Conservation (phyloP, 2,888 invertebrate genomes). For the Antheraea assamensis region DNA sequence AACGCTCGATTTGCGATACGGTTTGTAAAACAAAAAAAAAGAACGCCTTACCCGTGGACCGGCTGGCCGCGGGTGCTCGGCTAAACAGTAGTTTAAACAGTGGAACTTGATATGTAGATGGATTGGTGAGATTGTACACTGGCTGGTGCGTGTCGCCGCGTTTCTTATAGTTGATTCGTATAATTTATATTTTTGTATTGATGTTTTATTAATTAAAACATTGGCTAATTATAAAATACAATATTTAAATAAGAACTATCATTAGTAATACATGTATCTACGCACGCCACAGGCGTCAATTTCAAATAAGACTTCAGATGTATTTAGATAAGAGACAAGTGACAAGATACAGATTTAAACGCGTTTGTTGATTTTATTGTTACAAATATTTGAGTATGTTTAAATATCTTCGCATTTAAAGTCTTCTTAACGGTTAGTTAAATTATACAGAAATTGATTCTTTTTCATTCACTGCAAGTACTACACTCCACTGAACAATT, state of each 20-base stretch:
- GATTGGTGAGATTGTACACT: slow-evolving; percentile 56
- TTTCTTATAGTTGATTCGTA: slow-evolving; percentile 1
- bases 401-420: no score
- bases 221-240: not conserved
- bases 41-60: slow-evolving; percentile 13
- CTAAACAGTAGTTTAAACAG: slow-evolving; percentile 68
- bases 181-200: not conserved
- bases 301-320: not conserved
- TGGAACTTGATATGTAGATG: slow-evolving; percentile 68
- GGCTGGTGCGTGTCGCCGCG: slow-evolving; percentile 13
- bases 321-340: not conserved
- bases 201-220: slow-evolving; percentile 12
- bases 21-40: slow-evolving; percentile 34
- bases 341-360: not conserved
- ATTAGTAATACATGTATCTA: slow-evolving; percentile 12
- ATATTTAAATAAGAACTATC: not conserved
- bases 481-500: no score
- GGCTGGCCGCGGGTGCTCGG: slow-evolving; percentile 24
- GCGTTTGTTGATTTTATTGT: not conserved
- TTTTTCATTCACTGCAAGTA: no score
- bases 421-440: no score
- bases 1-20: slow-evolving; percentile 63
- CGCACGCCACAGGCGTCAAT: not conserved
- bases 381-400: no score
- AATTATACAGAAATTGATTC: no score